Percentiles rank a stretch among this genome's conserved stretches.
phyloP scores from a whole-genome alignment of 92 coral and sea anemone species.

The Scolanthus callimorphus region DNA sequence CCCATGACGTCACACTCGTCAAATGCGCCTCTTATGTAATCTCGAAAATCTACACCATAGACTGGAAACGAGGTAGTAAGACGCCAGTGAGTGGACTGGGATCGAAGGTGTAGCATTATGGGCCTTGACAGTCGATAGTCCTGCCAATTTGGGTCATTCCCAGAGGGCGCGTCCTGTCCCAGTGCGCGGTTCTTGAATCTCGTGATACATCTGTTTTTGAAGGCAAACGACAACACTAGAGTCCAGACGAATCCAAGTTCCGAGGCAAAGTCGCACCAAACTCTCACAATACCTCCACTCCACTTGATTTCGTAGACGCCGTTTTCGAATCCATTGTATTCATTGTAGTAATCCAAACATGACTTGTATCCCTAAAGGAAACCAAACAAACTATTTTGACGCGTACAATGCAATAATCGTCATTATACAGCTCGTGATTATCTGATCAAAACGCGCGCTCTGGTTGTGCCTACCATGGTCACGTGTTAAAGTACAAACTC shows the following conservation, averaged over 20 bases:
- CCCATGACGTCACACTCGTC: neutral
- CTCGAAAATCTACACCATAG: neutral
- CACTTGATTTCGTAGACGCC: slow-evolving; percentile 32
- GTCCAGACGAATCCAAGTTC: slow-evolving; percentile 55
- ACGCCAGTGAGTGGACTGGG: slow-evolving; percentile 1
- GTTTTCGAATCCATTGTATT: slow-evolving; percentile 9
- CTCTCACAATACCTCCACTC: slow-evolving; percentile 12
- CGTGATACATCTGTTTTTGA: slow-evolving; percentile 11
- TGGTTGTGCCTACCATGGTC: no score
- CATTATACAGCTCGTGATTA: no score
- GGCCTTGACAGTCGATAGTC: slow-evolving; percentile 26
- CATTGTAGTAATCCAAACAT: neutral
- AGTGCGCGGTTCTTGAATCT: slow-evolving; percentile 6
- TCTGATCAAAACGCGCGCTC: no score
- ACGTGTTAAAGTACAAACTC: no score
- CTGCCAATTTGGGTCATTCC: slow-evolving; percentile 46
- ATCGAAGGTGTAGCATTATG: slow-evolving; percentile 17
- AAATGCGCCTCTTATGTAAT: neutral
- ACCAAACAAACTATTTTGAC: no score
- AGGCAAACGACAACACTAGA: slow-evolving; percentile 28
- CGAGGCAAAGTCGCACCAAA: slow-evolving; percentile 50
- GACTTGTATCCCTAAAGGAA: neutral
- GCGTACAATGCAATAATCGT: neutral
- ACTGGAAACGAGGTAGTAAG: neutral
- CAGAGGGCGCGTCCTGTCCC: slow-evolving; percentile 3